These are phyloP conservation scores for Callocephalon fimbriatum DNA, from an alignment of 2,113 vertebrate genomes.

Conservation along the genomic window DNA sequence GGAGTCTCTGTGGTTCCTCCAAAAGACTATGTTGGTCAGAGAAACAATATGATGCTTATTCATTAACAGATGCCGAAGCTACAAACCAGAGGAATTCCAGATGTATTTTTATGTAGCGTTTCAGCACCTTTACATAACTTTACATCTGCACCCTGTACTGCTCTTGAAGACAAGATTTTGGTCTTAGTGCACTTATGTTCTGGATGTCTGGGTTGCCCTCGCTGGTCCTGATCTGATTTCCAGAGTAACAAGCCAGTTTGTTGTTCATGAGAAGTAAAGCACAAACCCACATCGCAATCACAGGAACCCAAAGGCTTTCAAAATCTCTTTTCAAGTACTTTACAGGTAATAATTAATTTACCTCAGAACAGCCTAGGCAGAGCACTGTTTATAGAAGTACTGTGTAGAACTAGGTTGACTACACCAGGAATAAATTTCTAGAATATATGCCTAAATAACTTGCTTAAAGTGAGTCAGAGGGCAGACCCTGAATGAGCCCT, in stretches of 20 bases:
- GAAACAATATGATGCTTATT: not conserved
- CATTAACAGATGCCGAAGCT: conserved; percentile 18
- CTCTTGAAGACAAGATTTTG: not conserved
- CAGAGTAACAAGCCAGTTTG: not conserved
- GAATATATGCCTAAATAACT: not conserved
- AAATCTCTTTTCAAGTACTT: not conserved
- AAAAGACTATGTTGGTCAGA: conserved; percentile 19
- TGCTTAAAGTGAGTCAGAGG: not conserved
- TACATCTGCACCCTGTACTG: not conserved
- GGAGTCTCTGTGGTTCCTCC: not conserved
- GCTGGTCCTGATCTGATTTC: not conserved
- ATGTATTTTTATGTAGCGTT: not conserved
- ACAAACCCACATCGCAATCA: not conserved
- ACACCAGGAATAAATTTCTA: not conserved
- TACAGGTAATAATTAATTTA: not conserved
- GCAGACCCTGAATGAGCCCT: not conserved
- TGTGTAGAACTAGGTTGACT: not conserved
- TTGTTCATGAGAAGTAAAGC: not conserved
- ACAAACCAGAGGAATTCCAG: conserved; percentile 25
- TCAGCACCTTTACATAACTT: not conserved
- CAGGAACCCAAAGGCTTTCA: not conserved
- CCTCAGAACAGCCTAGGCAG: not conserved
- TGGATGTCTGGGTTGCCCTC: not conserved
- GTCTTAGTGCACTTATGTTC: not conserved
- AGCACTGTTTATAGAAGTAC: not conserved